These are phyloP conservation scores for Laticauda colubrina DNA, from an alignment of 2,113 vertebrate genomes.

Conservation along the genomic window DNA sequence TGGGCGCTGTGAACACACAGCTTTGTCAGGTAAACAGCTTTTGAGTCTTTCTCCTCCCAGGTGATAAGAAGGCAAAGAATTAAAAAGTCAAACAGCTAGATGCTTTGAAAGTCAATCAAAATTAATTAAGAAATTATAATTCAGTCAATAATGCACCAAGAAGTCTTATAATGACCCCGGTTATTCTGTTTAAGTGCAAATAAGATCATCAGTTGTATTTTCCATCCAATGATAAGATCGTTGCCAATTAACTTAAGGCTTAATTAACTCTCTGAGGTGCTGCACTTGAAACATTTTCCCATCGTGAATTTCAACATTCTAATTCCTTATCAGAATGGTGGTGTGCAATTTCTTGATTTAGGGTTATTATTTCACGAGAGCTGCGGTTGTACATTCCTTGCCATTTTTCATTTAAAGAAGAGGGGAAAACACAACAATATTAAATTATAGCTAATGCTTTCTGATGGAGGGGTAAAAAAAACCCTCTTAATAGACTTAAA, in stretches of 20 bases:
- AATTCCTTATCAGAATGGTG: constrained; percentile 55
- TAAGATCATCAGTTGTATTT: constrained; percentile 65
- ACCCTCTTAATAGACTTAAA: constrained; percentile 50
- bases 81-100: constrained; percentile 44
- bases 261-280: constrained; percentile 74
- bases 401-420: constrained; percentile 30
- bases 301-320: constrained; percentile 55
- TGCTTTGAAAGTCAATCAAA: constrained; percentile 64
- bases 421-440: constrained; percentile 55
- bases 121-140: constrained; percentile 68
- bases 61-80: constrained; percentile 39
- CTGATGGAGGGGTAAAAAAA: neutral
- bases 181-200: constrained; percentile 67
- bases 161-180: constrained; percentile 63
- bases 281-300: constrained; percentile 65
- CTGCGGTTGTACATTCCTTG: constrained; percentile 56
- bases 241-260: constrained; percentile 71
- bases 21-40: neutral
- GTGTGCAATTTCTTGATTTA: constrained; percentile 52
- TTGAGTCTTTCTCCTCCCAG: neutral
- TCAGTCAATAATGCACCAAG: constrained; percentile 64
- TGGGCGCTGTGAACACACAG: neutral
- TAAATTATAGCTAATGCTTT: constrained; percentile 56
- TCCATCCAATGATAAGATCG: constrained; percentile 68
- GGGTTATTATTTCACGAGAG: constrained; percentile 56